Conservation (phyloP, 2,888 invertebrate species). For the Noctua janthina region DNA sequence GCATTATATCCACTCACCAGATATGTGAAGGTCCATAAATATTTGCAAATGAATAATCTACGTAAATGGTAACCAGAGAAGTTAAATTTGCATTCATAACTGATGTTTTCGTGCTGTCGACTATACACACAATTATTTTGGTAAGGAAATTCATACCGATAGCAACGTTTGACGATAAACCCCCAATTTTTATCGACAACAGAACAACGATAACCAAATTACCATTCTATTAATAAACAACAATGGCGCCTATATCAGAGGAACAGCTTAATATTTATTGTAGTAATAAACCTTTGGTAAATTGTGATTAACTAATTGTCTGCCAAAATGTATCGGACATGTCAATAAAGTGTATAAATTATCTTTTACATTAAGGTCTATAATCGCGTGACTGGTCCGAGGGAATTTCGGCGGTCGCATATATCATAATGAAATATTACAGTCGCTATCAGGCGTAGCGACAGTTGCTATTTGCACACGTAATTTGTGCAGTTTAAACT, state of each 20-base stretch:
- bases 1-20: neutral
- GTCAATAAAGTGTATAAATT: slow-evolving; percentile 54
- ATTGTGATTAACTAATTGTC: slow-evolving; percentile 57
- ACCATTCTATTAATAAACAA: slow-evolving; percentile 46
- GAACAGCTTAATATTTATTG: slow-evolving; percentile 28
- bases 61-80: neutral
- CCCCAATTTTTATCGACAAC: slow-evolving; percentile 33
- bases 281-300: slow-evolving; percentile 45
- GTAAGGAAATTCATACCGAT: slow-evolving; percentile 9
- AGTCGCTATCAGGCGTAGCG: slow-evolving; percentile 66
- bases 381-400: slow-evolving; percentile 61
- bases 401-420: slow-evolving; percentile 57
- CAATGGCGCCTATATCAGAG: slow-evolving; percentile 31
- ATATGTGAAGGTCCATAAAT: slow-evolving; percentile 12
- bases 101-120: slow-evolving; percentile 2
- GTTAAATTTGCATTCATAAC: neutral
- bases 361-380: slow-evolving; percentile 56
- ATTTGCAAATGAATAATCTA: slow-evolving; percentile 18
- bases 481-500: slow-evolving; percentile 49
- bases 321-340: slow-evolving; percentile 50
- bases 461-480: slow-evolving; percentile 67
- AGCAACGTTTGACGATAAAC: slow-evolving; percentile 13
- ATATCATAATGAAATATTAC: slow-evolving; percentile 66
- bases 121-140: slow-evolving; percentile 16
- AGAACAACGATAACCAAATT: slow-evolving; percentile 54